Base-by-base conservation (phyloP, 2,888 invertebrate species). In the Apamea crenata region DNA sequence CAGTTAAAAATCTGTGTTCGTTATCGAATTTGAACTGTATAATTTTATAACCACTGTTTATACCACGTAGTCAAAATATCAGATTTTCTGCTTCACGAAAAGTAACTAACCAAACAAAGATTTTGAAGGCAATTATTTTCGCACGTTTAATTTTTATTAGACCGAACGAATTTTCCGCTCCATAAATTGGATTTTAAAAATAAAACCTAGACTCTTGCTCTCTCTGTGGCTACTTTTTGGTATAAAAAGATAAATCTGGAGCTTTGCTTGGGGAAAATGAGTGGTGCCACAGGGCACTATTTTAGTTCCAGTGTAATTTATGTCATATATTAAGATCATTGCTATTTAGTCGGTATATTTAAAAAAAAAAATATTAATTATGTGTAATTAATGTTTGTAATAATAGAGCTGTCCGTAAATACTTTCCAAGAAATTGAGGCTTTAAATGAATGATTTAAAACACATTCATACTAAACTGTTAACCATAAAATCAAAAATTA, bases 101-200 rank as follows among this genome's bases (percentile, higher is more conserved):
- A 70, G n/a, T 63, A 70, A 70, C 47, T 50, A 63, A 53, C 61
- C 40, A 50, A 73, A 80, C 47, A 73, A 68, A 70, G 32, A 70
- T 74, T 80, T 80, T 80, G 21, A 59, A 63, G 40, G 59, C 70
- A 84, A 80, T 77, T 74, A 71, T 84, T 47, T 84, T 77, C n/a
- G 63, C 68, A 69, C 53, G 47, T 83, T 83, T 74, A 76, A 72
- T 76, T 80, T 86, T 83, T 85, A 82, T 79, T 82, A 75, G 18
- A 67, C 50, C 4, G 8, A 70, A 61, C 14, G 53, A 82, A 85
- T 79, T 85, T 85, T 74, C 44, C 36, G 59, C 77, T 75, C 63
- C 76, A 73, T 85, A 79, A 85, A 80, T 79, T 70, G 63, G 68
- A 44, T 66, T 82, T 82, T 25, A 53, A 73, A 73, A 82, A 83